A percentile compares a stretch with the other conserved stretches of the same genome.
Conservation (phyloP, 2,797 vertebrate genomes). For the Aldrovandia affinis region DNA sequence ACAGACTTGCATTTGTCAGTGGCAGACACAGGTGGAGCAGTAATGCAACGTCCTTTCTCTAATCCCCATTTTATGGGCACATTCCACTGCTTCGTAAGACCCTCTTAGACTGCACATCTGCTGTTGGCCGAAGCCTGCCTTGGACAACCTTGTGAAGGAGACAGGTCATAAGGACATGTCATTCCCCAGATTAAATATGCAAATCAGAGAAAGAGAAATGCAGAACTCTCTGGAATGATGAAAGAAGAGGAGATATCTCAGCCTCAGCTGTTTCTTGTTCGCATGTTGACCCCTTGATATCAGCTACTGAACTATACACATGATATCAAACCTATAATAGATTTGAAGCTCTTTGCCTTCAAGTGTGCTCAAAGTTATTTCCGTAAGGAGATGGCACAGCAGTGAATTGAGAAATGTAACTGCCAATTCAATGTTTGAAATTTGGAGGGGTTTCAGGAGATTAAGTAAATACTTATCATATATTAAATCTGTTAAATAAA, state of each 20-base stretch:
- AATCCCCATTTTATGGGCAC: background rate
- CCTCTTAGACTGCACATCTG: background rate
- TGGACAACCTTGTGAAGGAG: constrained; percentile 1
- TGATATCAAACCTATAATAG: background rate
- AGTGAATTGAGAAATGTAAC: no score
- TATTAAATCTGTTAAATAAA: no score
- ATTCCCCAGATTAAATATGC: background rate
- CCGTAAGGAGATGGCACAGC: no score
- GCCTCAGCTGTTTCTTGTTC: no score
- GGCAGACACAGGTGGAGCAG: background rate
- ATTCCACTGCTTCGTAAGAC: background rate
- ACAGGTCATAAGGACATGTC: background rate
- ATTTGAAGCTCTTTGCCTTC: background rate
- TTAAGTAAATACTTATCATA: no score
- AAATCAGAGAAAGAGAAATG: background rate
- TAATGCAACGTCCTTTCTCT: background rate
- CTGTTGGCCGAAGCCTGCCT: background rate
- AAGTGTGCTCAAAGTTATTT: background rate
- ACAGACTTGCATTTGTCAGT: background rate
- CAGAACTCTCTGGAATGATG: no score
- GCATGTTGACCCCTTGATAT: no score
- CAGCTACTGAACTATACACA: background rate
- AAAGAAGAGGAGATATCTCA: no score
- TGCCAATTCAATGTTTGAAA: no score
- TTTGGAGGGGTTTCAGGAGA: no score